These are phyloP conservation scores for Leptinotarsa texana DNA, from an alignment of 1,140 invertebrate species.

Conservation along the genomic window DNA sequence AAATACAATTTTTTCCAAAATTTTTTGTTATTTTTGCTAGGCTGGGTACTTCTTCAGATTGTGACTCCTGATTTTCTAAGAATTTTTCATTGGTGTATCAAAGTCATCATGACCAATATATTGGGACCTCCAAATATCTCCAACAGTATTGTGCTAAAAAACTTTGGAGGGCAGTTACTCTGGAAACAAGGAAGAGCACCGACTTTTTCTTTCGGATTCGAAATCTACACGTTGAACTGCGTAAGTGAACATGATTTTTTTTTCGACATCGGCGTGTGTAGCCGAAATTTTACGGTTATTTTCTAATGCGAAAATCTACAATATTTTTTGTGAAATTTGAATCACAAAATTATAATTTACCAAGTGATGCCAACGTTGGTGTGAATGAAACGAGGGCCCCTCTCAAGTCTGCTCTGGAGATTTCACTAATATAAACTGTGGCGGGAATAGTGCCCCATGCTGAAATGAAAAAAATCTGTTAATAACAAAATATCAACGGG, in stretches of 20 bases:
- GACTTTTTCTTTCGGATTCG: neutral
- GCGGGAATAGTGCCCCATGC: slow-evolving; percentile 63
- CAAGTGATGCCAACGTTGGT: slow-evolving; percentile 41
- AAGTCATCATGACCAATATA: too few species aligned
- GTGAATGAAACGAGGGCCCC: slow-evolving; percentile 56
- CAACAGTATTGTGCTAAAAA: too few species aligned
- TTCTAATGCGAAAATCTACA: neutral
- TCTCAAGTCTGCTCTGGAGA: slow-evolving; percentile 61
- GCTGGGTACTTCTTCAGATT: too few species aligned
- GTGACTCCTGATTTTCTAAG: too few species aligned
- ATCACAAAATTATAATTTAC: slow-evolving; percentile 37
- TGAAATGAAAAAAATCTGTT: slow-evolving; percentile 33
- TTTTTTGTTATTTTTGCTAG: too few species aligned
- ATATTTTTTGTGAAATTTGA: neutral
- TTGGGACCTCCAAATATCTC: too few species aligned
- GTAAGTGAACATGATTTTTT: neutral
- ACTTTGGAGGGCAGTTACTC: neutral
- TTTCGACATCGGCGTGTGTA: too few species aligned
- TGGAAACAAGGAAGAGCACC: neutral
- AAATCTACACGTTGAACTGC: neutral
- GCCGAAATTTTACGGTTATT: too few species aligned
- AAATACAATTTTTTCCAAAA: too few species aligned
- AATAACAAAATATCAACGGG: neutral
- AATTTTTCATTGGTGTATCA: too few species aligned
- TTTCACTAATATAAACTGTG: slow-evolving; percentile 66